Conservation (phyloP, 2,888 invertebrate genomes). For the Microchrysa polita region DNA sequence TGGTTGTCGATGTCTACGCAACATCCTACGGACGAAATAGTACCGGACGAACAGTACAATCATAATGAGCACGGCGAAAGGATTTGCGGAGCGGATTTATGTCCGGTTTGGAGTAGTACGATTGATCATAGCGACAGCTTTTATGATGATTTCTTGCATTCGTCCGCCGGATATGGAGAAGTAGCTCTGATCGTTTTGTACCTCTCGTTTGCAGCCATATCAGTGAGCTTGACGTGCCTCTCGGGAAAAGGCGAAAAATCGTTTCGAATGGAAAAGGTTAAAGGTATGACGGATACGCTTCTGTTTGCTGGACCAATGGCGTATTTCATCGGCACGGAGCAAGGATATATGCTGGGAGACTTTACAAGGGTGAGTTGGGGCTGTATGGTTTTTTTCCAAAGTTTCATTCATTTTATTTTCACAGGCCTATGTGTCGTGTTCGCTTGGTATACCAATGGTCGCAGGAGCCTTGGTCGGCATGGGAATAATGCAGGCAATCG, state of each 20-base stretch:
- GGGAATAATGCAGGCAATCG: conserved; percentile 78
- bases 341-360: conserved; percentile 85
- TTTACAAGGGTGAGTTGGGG: conserved; percentile 74
- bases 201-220: conserved; percentile 64
- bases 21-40: conserved; percentile 46
- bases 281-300: conserved; percentile 65
- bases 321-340: conserved; percentile 83
- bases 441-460: conserved; percentile 78
- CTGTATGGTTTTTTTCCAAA: background rate
- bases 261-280: conserved; percentile 65
- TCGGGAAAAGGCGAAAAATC: conserved; percentile 63
- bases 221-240: conserved; percentile 64
- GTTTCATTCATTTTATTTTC: background rate
- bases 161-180: conserved; percentile 56
- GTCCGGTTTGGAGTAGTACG: conserved; percentile 63
- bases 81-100: conserved; percentile 70
- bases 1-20: conserved; percentile 26
- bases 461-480: conserved; percentile 79
- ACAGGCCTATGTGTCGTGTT: conserved; percentile 85
- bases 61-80: conserved; percentile 67
- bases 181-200: conserved; percentile 59
- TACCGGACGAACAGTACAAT: conserved; percentile 67
- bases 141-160: conserved; percentile 58
- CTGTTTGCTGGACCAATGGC: conserved; percentile 80
- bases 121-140: conserved; percentile 54